Percentiles rank a stretch among this genome's conserved stretches.
These are phyloP conservation scores for Anthonomus grandis DNA, from an alignment of 1,140 invertebrate genomes.

Conservation along the genomic window DNA sequence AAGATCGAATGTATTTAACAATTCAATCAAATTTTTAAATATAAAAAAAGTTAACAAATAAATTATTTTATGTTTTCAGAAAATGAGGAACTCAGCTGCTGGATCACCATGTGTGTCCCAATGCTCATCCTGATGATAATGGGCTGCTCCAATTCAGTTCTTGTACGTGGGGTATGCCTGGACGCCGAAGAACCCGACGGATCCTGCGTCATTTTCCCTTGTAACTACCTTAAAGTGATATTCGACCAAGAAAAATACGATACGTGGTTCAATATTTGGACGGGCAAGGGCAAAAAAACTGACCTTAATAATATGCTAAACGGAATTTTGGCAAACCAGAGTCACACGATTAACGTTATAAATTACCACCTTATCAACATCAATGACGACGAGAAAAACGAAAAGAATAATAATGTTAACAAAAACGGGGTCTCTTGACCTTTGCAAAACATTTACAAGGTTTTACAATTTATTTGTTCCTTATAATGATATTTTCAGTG, in stretches of 20 bases:
- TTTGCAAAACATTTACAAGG: neutral
- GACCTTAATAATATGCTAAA: too few species aligned
- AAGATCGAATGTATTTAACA: too few species aligned
- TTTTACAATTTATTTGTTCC: too few species aligned
- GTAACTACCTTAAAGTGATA: conserved; percentile 74
- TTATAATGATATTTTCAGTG: too few species aligned
- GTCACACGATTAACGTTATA: neutral
- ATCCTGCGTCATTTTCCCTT: conserved; percentile 75
- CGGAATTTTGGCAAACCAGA: neutral
- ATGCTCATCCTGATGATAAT: conserved; percentile 69
- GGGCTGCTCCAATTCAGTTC: conserved; percentile 77
- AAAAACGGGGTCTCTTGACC: conserved; percentile 11
- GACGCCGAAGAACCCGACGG: conserved; percentile 77
- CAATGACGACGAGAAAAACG: conserved; percentile 1
- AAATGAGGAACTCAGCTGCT: conserved; percentile 66
- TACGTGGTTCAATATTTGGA: conserved; percentile 17
- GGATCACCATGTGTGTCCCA: conserved; percentile 70
- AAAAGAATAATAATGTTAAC: conserved; percentile 9
- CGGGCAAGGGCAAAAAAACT: conserved; percentile 2
- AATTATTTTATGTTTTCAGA: conserved; percentile 49
- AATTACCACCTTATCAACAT: conserved; percentile 18
- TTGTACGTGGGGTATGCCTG: conserved; percentile 80
- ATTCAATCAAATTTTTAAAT: too few species aligned
- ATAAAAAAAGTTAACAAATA: neutral
- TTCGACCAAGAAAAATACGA: conserved; percentile 59